Base-by-base conservation (phyloP, 2,113 vertebrate species). In the human (Homo sapiens) region DNA sequence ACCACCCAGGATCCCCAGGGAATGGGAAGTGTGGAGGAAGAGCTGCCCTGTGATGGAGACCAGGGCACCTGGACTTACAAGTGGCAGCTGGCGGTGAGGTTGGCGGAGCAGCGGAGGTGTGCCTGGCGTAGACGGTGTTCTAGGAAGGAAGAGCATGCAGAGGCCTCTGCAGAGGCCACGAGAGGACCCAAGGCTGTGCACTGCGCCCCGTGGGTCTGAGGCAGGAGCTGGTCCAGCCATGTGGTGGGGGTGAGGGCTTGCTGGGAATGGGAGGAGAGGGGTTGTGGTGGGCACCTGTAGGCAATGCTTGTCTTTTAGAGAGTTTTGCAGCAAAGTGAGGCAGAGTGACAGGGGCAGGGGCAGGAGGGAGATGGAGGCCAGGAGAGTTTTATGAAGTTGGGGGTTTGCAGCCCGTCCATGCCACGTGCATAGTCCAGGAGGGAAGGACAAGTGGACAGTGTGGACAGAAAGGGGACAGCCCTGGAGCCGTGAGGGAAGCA, bases 401-500 rank as follows among this genome's bases (percentile, higher is more conserved):
- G 22, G 38, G 1, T 9, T 18, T 3, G 1, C 35, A 35, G 14
- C 30, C 59, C 14, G 6, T 18, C 16, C 6, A 1, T 22, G 52
- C 6, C 4, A 20, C 2, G 57, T 43, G 50, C 11, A 5, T 3
- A 8, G 35, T 32, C 68, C 59, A 12, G 43, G 59, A 48, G 52
- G 45, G 61, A 14, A 8, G 35, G 40, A 48, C 32, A 1, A 1
- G 32, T 1, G 14, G 82, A 10, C 0, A 13, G 27, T 2, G 32
- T 10, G 5, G 70, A 32, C 1, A 1, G 40, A n/a, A 13, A n/a
- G 23, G 20, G 20, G 18, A 43, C 40, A 16, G 35, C 25, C 52
- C 64, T 22, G 27, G 38, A 22, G 14, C 17, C 27, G 2, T 0
- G 27, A 52, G 30, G 35, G 40, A 11, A n/a, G 22, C 0, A 0